Evolutionary conservation across 2,888 invertebrate species (phyloP).

Genomic region (Endomychus coccineus): DNA sequence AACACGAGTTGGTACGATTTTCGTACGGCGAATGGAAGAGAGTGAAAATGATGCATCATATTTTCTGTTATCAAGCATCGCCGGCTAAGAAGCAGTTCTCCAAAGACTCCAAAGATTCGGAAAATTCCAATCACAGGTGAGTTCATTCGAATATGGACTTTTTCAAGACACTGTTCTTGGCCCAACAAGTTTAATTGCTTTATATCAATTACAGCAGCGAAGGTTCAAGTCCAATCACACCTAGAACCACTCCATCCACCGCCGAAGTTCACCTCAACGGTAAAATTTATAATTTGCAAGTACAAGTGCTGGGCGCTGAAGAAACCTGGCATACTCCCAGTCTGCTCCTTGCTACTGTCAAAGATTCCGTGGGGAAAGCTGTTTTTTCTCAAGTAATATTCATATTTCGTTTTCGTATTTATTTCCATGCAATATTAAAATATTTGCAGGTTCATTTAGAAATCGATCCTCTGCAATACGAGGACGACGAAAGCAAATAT

Average conservation of each 20-base stretch:
- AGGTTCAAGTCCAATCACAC: slow-evolving; percentile 41
- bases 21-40: slow-evolving; percentile 78
- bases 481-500: slow-evolving; percentile 54
- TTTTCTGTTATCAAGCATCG: slow-evolving; percentile 82
- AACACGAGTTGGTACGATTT: slow-evolving; percentile 76
- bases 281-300: slow-evolving; percentile 61
- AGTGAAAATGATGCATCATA: slow-evolving; percentile 80
- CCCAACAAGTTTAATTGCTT: too few relatives aligned
- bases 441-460: slow-evolving; percentile 82
- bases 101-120: slow-evolving; percentile 57
- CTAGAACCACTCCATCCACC: slow-evolving; percentile 39
- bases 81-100: slow-evolving; percentile 77
- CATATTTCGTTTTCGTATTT: background rate
- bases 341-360: slow-evolving; percentile 60
- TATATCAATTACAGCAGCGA: slow-evolving; percentile 25
- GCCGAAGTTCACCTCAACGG: slow-evolving; percentile 45
- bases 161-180: too few relatives aligned
- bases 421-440: too few relatives aligned
- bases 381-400: slow-evolving; percentile 67
- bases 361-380: slow-evolving; percentile 61
- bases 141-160: background rate
- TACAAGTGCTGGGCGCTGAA: slow-evolving; percentile 72
- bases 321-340: slow-evolving; percentile 86
- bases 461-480: slow-evolving; percentile 63
- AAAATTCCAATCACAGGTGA: slow-evolving; percentile 29